A percentile compares a stretch with the other conserved stretches of the same genome.
Conservation (phyloP, 2,888 invertebrate genomes). For the Agrochola macilenta region DNA sequence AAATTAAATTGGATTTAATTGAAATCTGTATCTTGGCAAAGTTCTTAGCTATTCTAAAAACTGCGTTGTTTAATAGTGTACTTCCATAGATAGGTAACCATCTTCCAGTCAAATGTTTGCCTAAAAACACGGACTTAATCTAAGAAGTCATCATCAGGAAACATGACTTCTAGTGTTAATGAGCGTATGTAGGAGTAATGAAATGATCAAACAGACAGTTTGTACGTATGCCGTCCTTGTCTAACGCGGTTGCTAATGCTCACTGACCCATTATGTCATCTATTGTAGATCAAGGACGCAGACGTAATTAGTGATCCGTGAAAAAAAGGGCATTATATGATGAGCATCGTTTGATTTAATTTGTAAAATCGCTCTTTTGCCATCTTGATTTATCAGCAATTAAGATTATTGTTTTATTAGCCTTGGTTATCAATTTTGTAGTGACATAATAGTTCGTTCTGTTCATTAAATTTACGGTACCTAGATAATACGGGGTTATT, state of each 20-base stretch:
- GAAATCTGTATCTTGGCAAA: background rate
- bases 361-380: constrained; percentile 26
- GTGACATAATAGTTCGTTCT: constrained; percentile 21
- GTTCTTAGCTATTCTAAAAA: background rate
- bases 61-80: background rate
- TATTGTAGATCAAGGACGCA: constrained; percentile 73
- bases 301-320: constrained; percentile 70
- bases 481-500: too few relatives aligned
- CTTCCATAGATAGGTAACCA: background rate
- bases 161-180: constrained; percentile 53
- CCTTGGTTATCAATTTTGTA: constrained; percentile 43
- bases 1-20: constrained; percentile 5
- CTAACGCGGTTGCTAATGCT: constrained; percentile 61
- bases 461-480: constrained; percentile 8
- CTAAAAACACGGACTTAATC: constrained; percentile 2
- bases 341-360: constrained; percentile 50
- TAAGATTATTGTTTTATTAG: constrained; percentile 30
- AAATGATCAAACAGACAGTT: constrained; percentile 56
- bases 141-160: constrained; percentile 25
- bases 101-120: constrained; percentile 14
- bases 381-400: constrained; percentile 50
- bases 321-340: constrained; percentile 58
- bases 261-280: constrained; percentile 68
- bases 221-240: constrained; percentile 44
- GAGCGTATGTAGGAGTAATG: constrained; percentile 48